A percentile compares a stretch with the other conserved stretches of the same genome.
phyloP scores from a whole-genome alignment of 2,888 invertebrate genomes.

The Habrosyne pyritoides region DNA sequence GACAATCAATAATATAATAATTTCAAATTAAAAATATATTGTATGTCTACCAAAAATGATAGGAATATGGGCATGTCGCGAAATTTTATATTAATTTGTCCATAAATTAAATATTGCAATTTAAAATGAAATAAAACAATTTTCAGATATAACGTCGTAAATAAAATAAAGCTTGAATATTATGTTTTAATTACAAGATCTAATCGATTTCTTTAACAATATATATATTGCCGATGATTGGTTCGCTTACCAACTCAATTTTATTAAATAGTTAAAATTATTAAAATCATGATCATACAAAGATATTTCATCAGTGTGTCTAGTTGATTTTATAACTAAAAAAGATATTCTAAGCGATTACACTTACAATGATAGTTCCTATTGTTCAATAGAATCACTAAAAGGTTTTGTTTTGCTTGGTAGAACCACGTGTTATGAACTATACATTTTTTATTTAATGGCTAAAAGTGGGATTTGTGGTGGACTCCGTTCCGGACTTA shows the following conservation, averaged over 20 bases:
- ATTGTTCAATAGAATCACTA: slow-evolving; percentile 22
- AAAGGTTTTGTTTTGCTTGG: not conserved
- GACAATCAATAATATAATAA: slow-evolving; percentile 44
- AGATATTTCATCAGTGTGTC: slow-evolving; percentile 9
- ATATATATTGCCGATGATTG: not conserved
- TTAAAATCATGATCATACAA: slow-evolving; percentile 10
- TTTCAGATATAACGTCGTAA: not conserved
- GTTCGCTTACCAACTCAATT: not conserved
- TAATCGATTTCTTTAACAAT: not conserved
- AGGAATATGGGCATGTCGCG: slow-evolving; percentile 23
- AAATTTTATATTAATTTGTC: slow-evolving; percentile 12
- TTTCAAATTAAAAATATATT: slow-evolving; percentile 54
- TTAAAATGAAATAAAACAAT: slow-evolving; percentile 10
- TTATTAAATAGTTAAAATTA: slow-evolving; percentile 3
- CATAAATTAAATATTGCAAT: slow-evolving; percentile 17
- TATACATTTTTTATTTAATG: not conserved
- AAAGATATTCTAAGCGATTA: slow-evolving; percentile 20
- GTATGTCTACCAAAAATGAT: slow-evolving; percentile 20
- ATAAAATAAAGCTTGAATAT: slow-evolving; percentile 9
- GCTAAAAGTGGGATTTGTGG: no score
- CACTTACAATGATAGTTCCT: slow-evolving; percentile 25
- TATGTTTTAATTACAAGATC: not conserved
- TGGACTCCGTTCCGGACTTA: no score
- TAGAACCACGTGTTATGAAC: not conserved
- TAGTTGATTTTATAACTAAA: slow-evolving; percentile 13